phyloP scores from a whole-genome alignment of 1,140 invertebrate genomes.

The Diachasmimorpha longicaudata region DNA sequence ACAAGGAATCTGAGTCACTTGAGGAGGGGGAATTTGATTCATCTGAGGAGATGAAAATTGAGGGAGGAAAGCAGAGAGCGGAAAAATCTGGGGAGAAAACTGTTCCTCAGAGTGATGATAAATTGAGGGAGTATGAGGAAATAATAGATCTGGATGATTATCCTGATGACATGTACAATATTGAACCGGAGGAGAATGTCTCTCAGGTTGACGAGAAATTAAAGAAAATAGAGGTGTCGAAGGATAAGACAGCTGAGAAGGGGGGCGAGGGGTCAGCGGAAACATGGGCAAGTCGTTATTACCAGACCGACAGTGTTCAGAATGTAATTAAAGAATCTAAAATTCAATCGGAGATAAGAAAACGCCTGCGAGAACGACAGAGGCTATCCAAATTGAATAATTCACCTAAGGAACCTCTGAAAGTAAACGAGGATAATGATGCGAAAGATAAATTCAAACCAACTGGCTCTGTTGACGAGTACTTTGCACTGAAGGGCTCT shows the following conservation, averaged over 20 bases:
- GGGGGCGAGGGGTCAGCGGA: conserved; percentile 32
- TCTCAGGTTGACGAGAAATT: background rate
- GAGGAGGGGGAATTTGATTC: background rate
- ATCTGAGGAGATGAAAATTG: background rate
- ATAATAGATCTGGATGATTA: conserved; percentile 62
- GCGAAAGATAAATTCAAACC: conserved; percentile 38
- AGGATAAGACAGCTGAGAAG: background rate
- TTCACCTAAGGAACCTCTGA: conserved; percentile 42
- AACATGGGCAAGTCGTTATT: conserved; percentile 60
- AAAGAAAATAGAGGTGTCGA: background rate
- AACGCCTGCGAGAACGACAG: conserved; percentile 57
- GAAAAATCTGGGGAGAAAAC: conserved; percentile 1
- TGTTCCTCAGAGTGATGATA: background rate
- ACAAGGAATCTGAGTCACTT: background rate
- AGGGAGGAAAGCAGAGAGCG: background rate
- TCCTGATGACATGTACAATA: conserved; percentile 56
- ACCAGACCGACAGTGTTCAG: conserved; percentile 59
- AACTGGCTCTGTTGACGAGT: conserved; percentile 58
- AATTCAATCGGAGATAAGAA: conserved; percentile 61
- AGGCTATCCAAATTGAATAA: conserved; percentile 50
- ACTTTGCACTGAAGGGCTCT: conserved; percentile 52
- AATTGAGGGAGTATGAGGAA: conserved; percentile 46
- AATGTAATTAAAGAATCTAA: conserved; percentile 61
- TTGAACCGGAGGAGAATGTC: conserved; percentile 38
- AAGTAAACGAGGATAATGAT: conserved; percentile 21